Evolutionary conservation across 1,140 invertebrate genomes (phyloP).

Genomic region (Drosophila saltans): DNA sequence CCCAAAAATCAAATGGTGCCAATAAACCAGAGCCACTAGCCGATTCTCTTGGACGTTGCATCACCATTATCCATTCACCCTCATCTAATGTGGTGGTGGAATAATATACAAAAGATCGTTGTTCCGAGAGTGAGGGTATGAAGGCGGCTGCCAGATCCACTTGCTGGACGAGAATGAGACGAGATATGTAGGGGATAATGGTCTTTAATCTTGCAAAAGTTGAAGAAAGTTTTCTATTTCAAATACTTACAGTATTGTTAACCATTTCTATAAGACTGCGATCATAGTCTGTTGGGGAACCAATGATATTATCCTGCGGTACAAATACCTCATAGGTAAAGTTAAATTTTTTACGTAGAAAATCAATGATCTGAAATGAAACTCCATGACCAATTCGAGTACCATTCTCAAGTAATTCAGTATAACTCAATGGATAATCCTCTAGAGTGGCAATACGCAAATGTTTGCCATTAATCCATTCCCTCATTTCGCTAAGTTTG

Average conservation of each 20-base stretch:
- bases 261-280: constrained; percentile 85
- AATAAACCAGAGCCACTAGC: constrained; percentile 92
- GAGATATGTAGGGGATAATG: no score
- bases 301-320: constrained; percentile 85
- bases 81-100: constrained; percentile 87
- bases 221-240: no score
- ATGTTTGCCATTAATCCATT: constrained; percentile 76
- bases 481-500: constrained; percentile 50
- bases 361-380: constrained; percentile 89
- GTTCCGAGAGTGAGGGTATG: constrained; percentile 87
- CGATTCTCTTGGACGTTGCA: constrained; percentile 90
- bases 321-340: constrained; percentile 88
- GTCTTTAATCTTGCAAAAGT: no score
- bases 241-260: constrained; percentile 65
- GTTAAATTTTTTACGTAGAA: constrained; percentile 87
- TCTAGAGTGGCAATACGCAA: constrained; percentile 80
- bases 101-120: constrained; percentile 85
- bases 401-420: constrained; percentile 84
- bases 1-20: constrained; percentile 90
- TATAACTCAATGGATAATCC: constrained; percentile 87
- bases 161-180: constrained; percentile 84
- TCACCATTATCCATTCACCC: constrained; percentile 89
- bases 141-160: constrained; percentile 91
- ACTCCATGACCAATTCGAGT: constrained; percentile 86
- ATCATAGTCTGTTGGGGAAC: constrained; percentile 83